Percentiles rank a stretch among this genome's conserved stretches.
These are phyloP conservation scores for Pleuronectes platessa DNA, from an alignment of 2,113 vertebrate species.

Conservation along the genomic window DNA sequence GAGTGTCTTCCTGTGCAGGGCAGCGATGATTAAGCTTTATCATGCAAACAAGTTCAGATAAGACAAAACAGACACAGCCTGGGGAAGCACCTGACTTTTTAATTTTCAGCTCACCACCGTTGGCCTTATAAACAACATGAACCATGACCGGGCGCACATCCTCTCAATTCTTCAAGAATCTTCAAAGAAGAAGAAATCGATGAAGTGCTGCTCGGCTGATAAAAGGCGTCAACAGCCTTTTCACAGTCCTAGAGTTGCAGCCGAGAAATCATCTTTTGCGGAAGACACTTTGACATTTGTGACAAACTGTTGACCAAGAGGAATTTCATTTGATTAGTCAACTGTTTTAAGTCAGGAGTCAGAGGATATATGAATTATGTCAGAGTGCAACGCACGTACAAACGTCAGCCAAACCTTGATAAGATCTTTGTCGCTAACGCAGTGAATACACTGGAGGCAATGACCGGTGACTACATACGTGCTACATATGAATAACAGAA, in stretches of 20 bases:
- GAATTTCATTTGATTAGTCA: constrained; percentile 50
- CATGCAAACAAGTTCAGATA: neutral
- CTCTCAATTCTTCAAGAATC: neutral
- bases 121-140: no score
- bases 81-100: neutral
- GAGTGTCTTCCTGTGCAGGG: neutral
- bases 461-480: neutral
- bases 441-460: neutral
- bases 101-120: neutral
- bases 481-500: neutral
- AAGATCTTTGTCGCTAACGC: neutral
- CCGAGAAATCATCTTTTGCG: constrained; percentile 18
- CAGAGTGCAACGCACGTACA: neutral
- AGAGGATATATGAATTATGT: neutral
- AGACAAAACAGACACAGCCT: neutral
- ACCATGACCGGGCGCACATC: no score
- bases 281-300: constrained; percentile 27
- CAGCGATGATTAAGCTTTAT: neutral
- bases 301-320: constrained; percentile 35
- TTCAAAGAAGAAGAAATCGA: neutral
- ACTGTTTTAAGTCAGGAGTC: neutral
- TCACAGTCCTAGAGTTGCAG: neutral
- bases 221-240: neutral
- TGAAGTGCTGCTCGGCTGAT: no score
- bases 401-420: neutral